Percentiles rank a stretch among this genome's conserved stretches.
Conservation (phyloP, 2,888 invertebrate species). For the Platycnemis pennipes region DNA sequence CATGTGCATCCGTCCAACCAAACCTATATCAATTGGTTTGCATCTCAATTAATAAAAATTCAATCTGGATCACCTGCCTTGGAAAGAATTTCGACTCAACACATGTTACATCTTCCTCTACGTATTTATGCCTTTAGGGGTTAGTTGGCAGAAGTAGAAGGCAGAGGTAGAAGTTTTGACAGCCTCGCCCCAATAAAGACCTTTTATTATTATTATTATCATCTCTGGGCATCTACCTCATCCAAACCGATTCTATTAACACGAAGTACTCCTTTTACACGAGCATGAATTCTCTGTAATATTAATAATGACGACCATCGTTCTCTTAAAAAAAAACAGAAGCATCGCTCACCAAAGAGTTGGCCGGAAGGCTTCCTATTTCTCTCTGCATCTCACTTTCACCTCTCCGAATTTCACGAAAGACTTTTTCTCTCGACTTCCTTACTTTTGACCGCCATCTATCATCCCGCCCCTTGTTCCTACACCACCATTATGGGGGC, state of each 20-base stretch:
- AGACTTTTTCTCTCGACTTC: background rate
- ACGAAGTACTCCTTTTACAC: background rate
- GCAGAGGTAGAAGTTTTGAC: too few relatives aligned
- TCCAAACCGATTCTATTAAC: background rate
- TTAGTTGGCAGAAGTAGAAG: too few relatives aligned
- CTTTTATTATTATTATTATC: too few relatives aligned
- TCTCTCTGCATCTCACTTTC: background rate
- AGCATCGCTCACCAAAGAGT: background rate
- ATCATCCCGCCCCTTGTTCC: background rate
- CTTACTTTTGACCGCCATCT: background rate
- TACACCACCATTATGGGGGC: background rate
- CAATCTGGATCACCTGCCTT: too few relatives aligned
- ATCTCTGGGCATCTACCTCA: background rate
- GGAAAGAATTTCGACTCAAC: too few relatives aligned
- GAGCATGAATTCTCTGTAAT: background rate
- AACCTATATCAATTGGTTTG: too few relatives aligned
- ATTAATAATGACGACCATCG: background rate
- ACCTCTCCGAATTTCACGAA: background rate
- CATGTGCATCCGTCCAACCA: too few relatives aligned
- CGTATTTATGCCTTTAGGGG: too few relatives aligned
- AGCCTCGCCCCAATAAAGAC: too few relatives aligned
- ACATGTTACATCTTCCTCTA: too few relatives aligned
- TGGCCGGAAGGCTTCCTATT: background rate
- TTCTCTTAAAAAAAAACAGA: background rate
- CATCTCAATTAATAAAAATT: too few relatives aligned